Base-by-base conservation (phyloP, 2,113 vertebrate species). In the Protomyctophum bolini region DNA sequence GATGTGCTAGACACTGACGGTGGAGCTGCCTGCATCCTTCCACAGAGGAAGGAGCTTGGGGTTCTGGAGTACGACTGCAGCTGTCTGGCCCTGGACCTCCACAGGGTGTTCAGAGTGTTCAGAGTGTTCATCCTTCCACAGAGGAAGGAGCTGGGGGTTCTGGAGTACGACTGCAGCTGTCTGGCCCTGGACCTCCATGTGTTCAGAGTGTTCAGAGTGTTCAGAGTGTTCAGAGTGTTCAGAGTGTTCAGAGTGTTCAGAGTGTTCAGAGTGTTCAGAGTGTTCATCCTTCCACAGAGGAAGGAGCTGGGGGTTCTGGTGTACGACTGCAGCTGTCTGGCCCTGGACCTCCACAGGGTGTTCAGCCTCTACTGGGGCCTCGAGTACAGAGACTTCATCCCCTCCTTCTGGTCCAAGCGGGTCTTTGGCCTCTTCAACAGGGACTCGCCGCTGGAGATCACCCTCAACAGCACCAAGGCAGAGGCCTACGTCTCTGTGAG, bases 1-100 rank as follows among this genome's bases (percentile, higher is more conserved):
- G 33, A 41, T 41, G 33, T 41, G 33, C 3, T 41, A 6, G 33
- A 3, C 33, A 6, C 3, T 41, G 33, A 41, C 33, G 33, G 33
- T 33, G n/a, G n/a, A n/a, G n/a, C n/a, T n/a, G n/a, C n/a, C n/a
- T 71, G 51, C 66, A 6, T 48, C 12, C 82, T 87, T 88, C 90
- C 87, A 85, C 93, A 99, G 97, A 95, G 96, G 92, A 99, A 99
- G 88, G 97, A 99, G 83, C 94, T 99, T 33, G 97, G 97, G 0
- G 76, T 98, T 89, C 84, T 98, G 2, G 89, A 98, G 52, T 98
- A 96, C 88, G 93, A 98, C 88, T 99, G 97, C 86, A 99, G 96
- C 91, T 98, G 96, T 87, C 90, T 99, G 75, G 97, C 94, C 83
- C 85, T 97, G 87, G 97, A 99, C 83, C 93, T 99, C 70, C 96